A percentile compares a stretch with the other conserved stretches of the same genome.
These are phyloP conservation scores for Rhizomys pruinosus DNA, from an alignment of 2,113 vertebrate species.

Conservation along the genomic window DNA sequence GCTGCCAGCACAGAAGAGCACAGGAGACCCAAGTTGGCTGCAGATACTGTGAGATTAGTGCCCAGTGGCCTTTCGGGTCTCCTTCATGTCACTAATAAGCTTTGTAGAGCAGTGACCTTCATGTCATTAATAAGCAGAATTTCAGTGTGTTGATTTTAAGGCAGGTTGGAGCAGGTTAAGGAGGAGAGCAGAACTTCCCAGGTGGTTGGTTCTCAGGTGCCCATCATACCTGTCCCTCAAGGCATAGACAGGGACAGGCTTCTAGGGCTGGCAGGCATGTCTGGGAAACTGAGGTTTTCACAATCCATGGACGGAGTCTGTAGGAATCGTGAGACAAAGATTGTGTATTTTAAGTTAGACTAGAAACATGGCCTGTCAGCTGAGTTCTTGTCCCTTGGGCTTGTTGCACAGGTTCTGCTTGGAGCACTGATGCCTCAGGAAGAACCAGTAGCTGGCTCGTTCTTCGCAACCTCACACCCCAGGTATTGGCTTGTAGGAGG, in stretches of 20 bases:
- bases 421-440: constrained; percentile 97
- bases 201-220: not conserved
- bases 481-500: constrained; percentile 84
- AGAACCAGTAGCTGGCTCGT: constrained; percentile 99
- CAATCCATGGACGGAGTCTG: not conserved
- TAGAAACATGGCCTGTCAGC: not conserved
- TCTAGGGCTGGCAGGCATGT: not conserved
- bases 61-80: no score
- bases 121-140: not conserved
- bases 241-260: not conserved
- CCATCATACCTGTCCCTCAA: fast-evolving
- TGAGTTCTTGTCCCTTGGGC: not conserved
- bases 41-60: no score
- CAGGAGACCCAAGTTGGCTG: not conserved
- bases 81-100: not conserved
- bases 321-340: not conserved
- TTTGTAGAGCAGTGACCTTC: no score
- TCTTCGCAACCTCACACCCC: constrained; percentile 98
- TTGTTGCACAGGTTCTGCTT: constrained; percentile 91
- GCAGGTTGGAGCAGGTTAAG: fast-evolving
- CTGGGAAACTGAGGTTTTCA: not conserved
- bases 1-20: no score
- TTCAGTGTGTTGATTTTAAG: fast-evolving
- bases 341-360: fast-evolving
- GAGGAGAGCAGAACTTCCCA: not conserved